phyloP scores from a whole-genome alignment of 2,888 invertebrate species.

The Piscicola geometra region DNA sequence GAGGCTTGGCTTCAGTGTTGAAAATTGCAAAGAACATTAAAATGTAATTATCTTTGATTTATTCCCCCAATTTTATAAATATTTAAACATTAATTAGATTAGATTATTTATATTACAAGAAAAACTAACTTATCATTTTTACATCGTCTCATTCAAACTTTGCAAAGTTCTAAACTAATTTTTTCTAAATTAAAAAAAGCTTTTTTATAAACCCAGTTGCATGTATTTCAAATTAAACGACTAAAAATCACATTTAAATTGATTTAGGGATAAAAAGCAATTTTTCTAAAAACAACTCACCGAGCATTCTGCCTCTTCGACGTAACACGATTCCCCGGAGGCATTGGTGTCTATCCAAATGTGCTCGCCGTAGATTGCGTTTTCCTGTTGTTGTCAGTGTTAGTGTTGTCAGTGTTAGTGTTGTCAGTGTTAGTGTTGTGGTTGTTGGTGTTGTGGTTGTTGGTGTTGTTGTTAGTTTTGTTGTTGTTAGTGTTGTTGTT shows the following conservation, averaged over 20 bases:
- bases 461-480: background rate
- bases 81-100: too few relatives aligned
- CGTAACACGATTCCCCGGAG: constrained; percentile 88
- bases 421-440: background rate
- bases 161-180: too few relatives aligned
- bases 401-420: background rate
- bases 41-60: too few relatives aligned
- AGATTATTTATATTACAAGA: too few relatives aligned
- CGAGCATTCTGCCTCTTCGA: constrained; percentile 79
- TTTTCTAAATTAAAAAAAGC: too few relatives aligned
- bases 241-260: background rate
- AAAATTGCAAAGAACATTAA: too few relatives aligned
- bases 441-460: background rate
- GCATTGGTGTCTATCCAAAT: constrained; percentile 85
- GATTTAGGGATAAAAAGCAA: background rate
- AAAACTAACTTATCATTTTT: too few relatives aligned
- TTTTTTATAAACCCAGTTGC: too few relatives aligned
- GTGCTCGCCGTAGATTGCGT: constrained; percentile 84
- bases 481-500: background rate
- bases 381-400: constrained; percentile 58
- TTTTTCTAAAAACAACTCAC: constrained; percentile 50
- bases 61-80: too few relatives aligned
- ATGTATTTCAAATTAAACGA: too few relatives aligned
- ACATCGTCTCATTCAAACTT: too few relatives aligned
- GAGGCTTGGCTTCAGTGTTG: too few relatives aligned